A percentile compares a stretch with the other conserved stretches of the same genome.
Evolutionary conservation across 53 echinoderm and acorn worm species (phyloP).

Genomic region (Patiria pectinifera): DNA sequence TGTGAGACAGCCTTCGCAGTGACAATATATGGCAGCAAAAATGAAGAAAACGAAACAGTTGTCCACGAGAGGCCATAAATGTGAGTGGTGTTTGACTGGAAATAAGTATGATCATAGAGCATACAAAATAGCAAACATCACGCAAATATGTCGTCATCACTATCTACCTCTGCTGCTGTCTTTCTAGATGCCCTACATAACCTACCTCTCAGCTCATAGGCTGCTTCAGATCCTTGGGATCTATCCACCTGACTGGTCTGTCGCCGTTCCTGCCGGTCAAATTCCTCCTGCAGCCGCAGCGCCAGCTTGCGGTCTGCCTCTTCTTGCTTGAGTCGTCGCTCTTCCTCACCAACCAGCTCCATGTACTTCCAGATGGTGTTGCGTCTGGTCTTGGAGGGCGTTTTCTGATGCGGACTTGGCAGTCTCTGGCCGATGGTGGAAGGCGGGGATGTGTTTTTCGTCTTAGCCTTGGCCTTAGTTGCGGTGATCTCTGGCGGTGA

Average conservation of each 20-base stretch:
- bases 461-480: conserved; percentile 24
- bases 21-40: neutral
- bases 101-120: neutral
- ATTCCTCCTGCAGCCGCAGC: conserved; percentile 81
- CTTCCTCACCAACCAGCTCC: conserved; percentile 84
- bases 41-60: neutral
- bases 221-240: conserved; percentile 84
- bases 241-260: conserved; percentile 61
- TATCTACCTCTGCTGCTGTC: conserved; percentile 25
- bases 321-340: conserved; percentile 81
- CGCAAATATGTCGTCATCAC: conserved; percentile 55
- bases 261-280: conserved; percentile 72
- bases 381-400: conserved; percentile 63
- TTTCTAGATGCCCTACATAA: neutral
- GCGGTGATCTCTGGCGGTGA: conserved; percentile 16
- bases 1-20: neutral
- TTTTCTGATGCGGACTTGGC: neutral
- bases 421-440: neutral
- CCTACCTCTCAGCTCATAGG: conserved; percentile 74
- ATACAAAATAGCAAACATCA: neutral
- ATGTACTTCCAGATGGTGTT: conserved; percentile 87
- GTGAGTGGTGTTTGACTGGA: neutral
- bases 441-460: conserved; percentile 37
- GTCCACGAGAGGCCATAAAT: too few relatives aligned
- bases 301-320: conserved; percentile 86